phyloP scores from a whole-genome alignment of 1,140 invertebrate genomes.

The Melitaea cinxia region DNA sequence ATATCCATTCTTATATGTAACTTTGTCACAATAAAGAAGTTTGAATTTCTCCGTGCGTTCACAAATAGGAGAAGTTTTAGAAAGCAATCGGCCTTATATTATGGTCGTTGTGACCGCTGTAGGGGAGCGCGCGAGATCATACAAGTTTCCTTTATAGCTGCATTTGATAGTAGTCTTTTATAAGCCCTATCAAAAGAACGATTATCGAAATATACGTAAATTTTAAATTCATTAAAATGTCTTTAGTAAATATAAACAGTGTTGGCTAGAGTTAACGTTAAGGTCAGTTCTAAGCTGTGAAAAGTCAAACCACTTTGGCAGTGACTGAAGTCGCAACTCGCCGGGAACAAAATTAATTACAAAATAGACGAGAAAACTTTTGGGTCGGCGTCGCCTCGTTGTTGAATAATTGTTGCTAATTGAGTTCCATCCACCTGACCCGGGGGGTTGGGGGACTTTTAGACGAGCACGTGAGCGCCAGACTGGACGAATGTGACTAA shows the following conservation, averaged over 20 bases:
- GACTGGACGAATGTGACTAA: constrained; percentile 39
- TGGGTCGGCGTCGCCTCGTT: constrained; percentile 54
- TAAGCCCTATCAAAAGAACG: background rate
- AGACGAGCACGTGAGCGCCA: constrained; percentile 39
- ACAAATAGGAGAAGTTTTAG: constrained; percentile 78
- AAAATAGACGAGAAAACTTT: constrained; percentile 66
- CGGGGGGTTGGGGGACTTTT: constrained; percentile 22
- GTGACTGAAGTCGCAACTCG: constrained; percentile 24
- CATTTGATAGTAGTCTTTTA: constrained; percentile 49
- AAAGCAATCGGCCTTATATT: constrained; percentile 79
- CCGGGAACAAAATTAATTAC: constrained; percentile 67
- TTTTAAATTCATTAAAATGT: background rate
- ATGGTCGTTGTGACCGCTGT: constrained; percentile 76
- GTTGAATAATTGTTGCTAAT: constrained; percentile 51
- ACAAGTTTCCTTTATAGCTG: constrained; percentile 69
- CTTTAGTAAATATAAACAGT: constrained; percentile 1
- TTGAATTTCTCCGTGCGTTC: constrained; percentile 63
- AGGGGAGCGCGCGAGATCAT: constrained; percentile 60
- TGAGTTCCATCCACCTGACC: constrained; percentile 59
- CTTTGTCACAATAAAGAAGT: constrained; percentile 76
- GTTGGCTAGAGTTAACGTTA: background rate
- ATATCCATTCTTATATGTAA: constrained; percentile 67
- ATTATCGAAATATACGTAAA: background rate
- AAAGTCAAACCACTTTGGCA: constrained; percentile 23
- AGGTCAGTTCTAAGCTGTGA: constrained; percentile 14